phyloP scores from a whole-genome alignment of 2,797 vertebrate species.

The Myotis pilosus region DNA sequence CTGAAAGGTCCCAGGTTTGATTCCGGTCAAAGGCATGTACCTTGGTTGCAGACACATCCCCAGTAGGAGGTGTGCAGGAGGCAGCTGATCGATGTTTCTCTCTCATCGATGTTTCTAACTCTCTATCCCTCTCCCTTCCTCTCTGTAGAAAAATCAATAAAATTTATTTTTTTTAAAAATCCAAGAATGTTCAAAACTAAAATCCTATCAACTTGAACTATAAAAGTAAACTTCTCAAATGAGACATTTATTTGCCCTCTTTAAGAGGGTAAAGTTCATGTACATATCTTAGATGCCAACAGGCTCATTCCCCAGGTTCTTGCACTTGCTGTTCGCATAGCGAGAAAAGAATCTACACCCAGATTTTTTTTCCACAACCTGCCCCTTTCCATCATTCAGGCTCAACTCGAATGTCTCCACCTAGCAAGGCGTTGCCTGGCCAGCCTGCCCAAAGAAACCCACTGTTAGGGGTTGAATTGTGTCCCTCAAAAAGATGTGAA shows the following conservation, averaged over 20 bases:
- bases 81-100: no score
- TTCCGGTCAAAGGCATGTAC: no score
- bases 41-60: no score
- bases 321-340: background rate
- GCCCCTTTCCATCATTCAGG: background rate
- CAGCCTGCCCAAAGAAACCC: background rate
- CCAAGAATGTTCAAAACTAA: background rate
- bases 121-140: no score
- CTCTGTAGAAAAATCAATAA: no score
- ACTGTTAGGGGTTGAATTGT: background rate
- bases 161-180: background rate
- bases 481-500: background rate
- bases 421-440: background rate
- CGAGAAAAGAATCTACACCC: background rate
- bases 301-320: background rate
- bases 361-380: background rate
- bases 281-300: background rate
- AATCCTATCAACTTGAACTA: background rate
- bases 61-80: no score
- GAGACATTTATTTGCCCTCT: background rate
- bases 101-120: no score
- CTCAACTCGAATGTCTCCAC: background rate
- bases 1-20: no score
- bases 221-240: background rate
- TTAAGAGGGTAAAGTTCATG: background rate